Conservation (phyloP, 1,140 invertebrate genomes). For the Elymnias hypermnestra region DNA sequence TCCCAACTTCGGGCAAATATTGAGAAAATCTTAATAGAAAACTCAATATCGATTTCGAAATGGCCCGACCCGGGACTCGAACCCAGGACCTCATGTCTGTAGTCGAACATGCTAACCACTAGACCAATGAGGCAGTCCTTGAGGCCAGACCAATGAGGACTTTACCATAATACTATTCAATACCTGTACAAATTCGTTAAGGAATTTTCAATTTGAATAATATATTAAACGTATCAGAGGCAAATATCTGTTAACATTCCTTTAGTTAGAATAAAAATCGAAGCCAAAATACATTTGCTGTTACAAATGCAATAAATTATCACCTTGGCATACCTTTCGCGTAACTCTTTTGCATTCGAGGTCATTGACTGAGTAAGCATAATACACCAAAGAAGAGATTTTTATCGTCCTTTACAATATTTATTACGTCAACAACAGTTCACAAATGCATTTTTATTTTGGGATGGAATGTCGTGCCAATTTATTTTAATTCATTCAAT, state of each 20-base stretch:
- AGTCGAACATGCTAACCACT: too few species aligned
- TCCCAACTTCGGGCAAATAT: too few species aligned
- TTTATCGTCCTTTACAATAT: conserved; percentile 18
- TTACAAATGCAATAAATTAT: conserved; percentile 41
- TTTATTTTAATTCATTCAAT: background rate
- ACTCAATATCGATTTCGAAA: too few species aligned
- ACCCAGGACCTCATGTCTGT: too few species aligned
- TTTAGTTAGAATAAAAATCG: conserved; percentile 5
- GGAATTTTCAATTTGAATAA: too few species aligned
- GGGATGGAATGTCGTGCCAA: background rate
- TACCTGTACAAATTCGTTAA: too few species aligned
- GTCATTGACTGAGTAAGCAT: conserved; percentile 39
- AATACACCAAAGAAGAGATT: conserved; percentile 20
- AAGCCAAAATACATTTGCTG: conserved; percentile 13
- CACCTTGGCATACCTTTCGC: conserved; percentile 56
- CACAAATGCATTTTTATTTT: conserved; percentile 12
- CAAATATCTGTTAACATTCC: background rate
- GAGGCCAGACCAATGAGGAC: too few species aligned
- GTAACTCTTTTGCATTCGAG: conserved; percentile 43
- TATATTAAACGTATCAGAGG: too few species aligned
- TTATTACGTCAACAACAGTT: conserved; percentile 12
- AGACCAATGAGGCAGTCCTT: too few species aligned
- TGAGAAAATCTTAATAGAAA: too few species aligned
- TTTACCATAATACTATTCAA: too few species aligned
- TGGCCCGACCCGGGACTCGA: too few species aligned